These are phyloP conservation scores for Emydoidea blandingii DNA, from an alignment of 2,797 vertebrate species.

Conservation along the genomic window DNA sequence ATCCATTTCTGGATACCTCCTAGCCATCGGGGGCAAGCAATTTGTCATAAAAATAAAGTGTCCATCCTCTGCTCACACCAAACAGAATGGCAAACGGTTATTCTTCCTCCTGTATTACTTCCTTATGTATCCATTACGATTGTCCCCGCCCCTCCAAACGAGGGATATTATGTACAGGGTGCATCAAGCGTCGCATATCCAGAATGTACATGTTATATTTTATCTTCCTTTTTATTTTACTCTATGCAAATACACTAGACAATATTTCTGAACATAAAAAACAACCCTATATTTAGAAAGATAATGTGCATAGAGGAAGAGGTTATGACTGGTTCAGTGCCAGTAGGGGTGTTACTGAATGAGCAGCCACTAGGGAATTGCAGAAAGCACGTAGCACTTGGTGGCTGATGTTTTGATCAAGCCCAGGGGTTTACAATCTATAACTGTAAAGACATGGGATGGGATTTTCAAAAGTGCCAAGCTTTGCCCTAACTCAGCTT, in stretches of 20 bases:
- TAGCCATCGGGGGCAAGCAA: neutral
- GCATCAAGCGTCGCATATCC: conserved; percentile 26
- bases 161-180: neutral
- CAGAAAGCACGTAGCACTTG: neutral
- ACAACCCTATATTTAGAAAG: conserved; percentile 2
- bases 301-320: neutral
- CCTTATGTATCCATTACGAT: neutral
- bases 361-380: neutral
- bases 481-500: neutral
- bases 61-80: neutral
- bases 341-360: neutral
- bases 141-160: rapidly evolving
- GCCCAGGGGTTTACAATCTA: neutral
- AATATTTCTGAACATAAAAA: conserved; percentile 22
- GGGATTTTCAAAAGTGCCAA: neutral
- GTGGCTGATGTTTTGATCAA: conserved; percentile 11
- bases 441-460: neutral
- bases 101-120: neutral
- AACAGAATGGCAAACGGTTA: neutral
- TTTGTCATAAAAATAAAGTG: neutral
- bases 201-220: neutral
- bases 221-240: conserved; percentile 30
- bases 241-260: conserved; percentile 6
- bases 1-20: neutral
- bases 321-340: neutral